Evolutionary conservation across 2,797 vertebrate genomes (phyloP), one percentile per base, ranked within the genome.

Genomic region (Masticophis lateralis): DNA sequence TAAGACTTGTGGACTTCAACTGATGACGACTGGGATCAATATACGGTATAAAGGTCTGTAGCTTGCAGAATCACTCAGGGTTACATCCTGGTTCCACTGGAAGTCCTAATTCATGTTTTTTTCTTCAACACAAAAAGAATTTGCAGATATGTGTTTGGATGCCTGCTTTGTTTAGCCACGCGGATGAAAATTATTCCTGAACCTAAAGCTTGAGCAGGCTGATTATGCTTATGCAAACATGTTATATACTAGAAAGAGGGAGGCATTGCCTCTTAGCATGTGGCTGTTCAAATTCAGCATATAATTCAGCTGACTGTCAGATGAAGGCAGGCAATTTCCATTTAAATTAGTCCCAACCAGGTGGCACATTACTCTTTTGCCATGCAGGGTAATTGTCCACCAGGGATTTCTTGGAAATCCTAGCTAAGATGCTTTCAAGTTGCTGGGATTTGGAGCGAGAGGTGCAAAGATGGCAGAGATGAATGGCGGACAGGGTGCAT

Each of bases 241-340:
- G 96, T 95, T 95, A 91, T 94, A 94, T 87, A 94, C 61, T 61
- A 83, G 55, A 28, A 89, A 27, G 13, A 16, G 43, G 37, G 92
- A 95, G 9, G 32, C 87, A 60, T 25, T 60, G 11, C 11, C 89
- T 96, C 94, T 93, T 92, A 61, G 92, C 92, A 93, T 69, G 91
- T 90, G 92, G 93, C 93, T 94, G 94, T 90, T 95, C 92, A 94
- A 90, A 93, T 74, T 92, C 94, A 94, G 94, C 94, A 87, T 83
- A 90, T 74, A 94, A 94, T 94, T 95, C 93, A 94, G 95, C 95
- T 63, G 87, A 94, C 28, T 60, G 43, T 93, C 95, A 96, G 96
- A 94, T 94, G 93, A 95, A 95, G 92, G 86, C 69, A 94, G 91
- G 93, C 93, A 96, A 96, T 96, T 97, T 97, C 95, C 93, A 96